phyloP scores from a whole-genome alignment of 35 echinoderm and acorn worm species.

The Eucidaris tribuloides region DNA sequence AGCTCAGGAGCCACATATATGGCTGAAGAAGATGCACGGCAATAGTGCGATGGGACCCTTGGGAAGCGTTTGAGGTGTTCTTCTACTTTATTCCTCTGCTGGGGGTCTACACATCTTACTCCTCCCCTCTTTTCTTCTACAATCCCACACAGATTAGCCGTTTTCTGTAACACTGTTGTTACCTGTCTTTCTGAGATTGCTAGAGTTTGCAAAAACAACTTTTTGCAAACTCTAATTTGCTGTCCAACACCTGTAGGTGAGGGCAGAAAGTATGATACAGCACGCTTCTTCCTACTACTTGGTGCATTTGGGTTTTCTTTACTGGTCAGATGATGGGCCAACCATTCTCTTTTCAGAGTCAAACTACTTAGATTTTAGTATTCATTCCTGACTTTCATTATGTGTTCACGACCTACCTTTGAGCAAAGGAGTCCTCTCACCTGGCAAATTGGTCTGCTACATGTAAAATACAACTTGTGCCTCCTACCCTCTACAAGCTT shows the following conservation, averaged over 20 bases:
- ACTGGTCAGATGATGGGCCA: constrained; percentile 7
- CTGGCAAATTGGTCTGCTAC: neutral
- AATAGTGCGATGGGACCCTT: constrained; percentile 58
- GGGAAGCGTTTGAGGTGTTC: constrained; percentile 31
- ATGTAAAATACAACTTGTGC: neutral
- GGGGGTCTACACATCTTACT: neutral
- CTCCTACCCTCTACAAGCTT: neutral
- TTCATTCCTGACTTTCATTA: neutral
- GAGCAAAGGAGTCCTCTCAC: neutral
- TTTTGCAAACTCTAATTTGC: constrained; percentile 10
- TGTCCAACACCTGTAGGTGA: neutral
- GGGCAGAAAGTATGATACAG: constrained; percentile 6
- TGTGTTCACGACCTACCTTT: neutral
- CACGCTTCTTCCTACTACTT: neutral
- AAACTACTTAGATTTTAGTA: neutral
- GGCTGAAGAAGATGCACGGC: neutral
- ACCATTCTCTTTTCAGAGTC: constrained; percentile 43
- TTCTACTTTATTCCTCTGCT: constrained; percentile 8
- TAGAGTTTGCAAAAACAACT: constrained; percentile 39
- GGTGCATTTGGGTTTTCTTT: neutral
- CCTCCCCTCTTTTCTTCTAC: constrained; percentile 33
- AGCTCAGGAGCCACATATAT: constrained; percentile 49
- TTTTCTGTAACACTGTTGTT: neutral
- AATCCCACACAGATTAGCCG: neutral
- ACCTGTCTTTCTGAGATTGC: constrained; percentile 10